Base-by-base conservation (phyloP, 2,797 vertebrate species). In the Chaetophractus vellerosus region DNA sequence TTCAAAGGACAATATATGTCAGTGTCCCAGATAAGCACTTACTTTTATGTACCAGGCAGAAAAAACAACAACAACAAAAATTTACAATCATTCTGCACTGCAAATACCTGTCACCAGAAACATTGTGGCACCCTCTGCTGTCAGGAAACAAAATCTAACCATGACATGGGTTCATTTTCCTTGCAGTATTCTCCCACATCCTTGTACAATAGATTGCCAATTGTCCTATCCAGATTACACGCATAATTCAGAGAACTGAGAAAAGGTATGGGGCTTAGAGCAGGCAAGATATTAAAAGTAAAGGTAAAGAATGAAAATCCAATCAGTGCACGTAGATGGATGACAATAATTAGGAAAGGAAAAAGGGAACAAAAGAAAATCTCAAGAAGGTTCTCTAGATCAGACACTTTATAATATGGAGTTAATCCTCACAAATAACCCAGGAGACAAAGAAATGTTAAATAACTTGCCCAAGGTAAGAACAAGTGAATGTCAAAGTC, bases 61-160 rank as follows among this genome's bases (percentile, higher is more conserved):
- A 6, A 24, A 14, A 15, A 59, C 26, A 50, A 45, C 5, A 45
- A n/a, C n/a, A n/a, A n/a, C n/a, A n/a, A n/a, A n/a, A n/a, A n/a
- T n/a, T n/a, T n/a, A n/a, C n/a, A n/a, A 59, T 45, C 26, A 92
- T 85, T 74, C 48, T 24, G n/a, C 71, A 89, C 48, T 50, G 28
- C 94, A 75, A 18, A 89, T 80, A 93, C 68, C 69, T 80, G 12
- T 95, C 61, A 61, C 63, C 63, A 95, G 91, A 93, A 96, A 96
- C 75, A 94, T n/a, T 75, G 48, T 76, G 69, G 96, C 95, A 83
- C 96, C 96, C 94, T 95, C 96, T 97, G 79, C 95, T 97, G 96
- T 88, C 71, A 76, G 82, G 28, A 96, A 96, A 88, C 38, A 78
- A 93, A 91, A 16, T 24, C 74, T 61, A 84, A 52, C 86, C 61